phyloP scores from a whole-genome alignment of 1,140 invertebrate genomes.

The Lutraria rhynchaena region DNA sequence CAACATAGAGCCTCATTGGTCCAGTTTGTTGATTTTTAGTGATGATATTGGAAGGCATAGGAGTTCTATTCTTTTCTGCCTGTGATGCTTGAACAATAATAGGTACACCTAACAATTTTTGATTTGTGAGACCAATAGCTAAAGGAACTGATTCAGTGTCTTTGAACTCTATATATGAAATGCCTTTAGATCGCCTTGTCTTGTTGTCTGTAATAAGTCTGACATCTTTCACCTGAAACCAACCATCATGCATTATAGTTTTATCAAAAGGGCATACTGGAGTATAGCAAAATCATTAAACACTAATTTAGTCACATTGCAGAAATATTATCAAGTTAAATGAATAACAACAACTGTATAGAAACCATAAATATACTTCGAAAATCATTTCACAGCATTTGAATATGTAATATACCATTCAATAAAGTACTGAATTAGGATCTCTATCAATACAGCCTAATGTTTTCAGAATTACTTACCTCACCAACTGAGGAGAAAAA shows the following conservation, averaged over 20 bases:
- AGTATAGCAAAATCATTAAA: too few species aligned
- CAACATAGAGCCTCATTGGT: constrained; percentile 98
- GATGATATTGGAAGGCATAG: constrained; percentile 81
- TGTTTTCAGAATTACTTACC: too few species aligned
- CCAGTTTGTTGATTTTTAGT: constrained; percentile 85
- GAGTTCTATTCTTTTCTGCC: constrained; percentile 98
- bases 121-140: constrained; percentile 97
- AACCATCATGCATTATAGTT: too few species aligned
- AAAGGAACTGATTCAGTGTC: constrained; percentile 98
- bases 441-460: too few species aligned
- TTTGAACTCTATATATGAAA: constrained; percentile 99
- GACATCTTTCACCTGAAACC: constrained; percentile 91
- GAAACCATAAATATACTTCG: too few species aligned
- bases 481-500: constrained; percentile 99
- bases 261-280: too few species aligned
- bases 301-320: too few species aligned
- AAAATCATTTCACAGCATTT: too few species aligned
- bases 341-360: too few species aligned
- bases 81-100: constrained; percentile 99
- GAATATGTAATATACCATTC: too few species aligned
- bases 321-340: too few species aligned
- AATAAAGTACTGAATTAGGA: too few species aligned
- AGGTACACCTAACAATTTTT: constrained; percentile 97
- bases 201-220: constrained; percentile 99
- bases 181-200: constrained; percentile 99